These are phyloP conservation scores for Enteromius viviparus DNA, from an alignment of 2,797 vertebrate species.

Conservation along the genomic window DNA sequence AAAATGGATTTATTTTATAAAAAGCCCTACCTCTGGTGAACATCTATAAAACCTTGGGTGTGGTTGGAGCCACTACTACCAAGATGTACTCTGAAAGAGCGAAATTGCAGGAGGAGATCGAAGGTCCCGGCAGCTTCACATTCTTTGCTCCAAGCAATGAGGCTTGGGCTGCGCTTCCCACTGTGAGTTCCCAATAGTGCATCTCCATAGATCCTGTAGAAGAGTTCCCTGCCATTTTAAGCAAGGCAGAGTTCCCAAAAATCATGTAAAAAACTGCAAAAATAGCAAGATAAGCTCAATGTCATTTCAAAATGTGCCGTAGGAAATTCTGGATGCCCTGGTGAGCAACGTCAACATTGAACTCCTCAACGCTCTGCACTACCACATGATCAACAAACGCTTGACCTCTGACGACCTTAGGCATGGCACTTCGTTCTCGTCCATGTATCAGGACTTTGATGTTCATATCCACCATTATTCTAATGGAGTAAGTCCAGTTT, in stretches of 20 bases:
- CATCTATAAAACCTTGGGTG: conserved; percentile 91
- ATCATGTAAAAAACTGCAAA: background rate
- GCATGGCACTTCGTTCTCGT: conserved; percentile 84
- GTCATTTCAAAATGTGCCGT: conserved; percentile 47
- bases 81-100: conserved; percentile 93
- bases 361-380: conserved; percentile 94
- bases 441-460: conserved; percentile 95
- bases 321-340: conserved; percentile 96
- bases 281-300: background rate
- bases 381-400: conserved; percentile 92
- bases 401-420: conserved; percentile 92
- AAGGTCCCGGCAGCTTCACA: conserved; percentile 94
- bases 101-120: conserved; percentile 87
- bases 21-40: conserved; percentile 93
- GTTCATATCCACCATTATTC: conserved; percentile 96
- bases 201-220: conserved; percentile 4
- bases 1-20: conserved; percentile 49
- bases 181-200: conserved; percentile 76
- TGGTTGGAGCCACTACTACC: conserved; percentile 89
- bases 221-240: background rate
- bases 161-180: conserved; percentile 89
- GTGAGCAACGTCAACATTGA: conserved; percentile 99
- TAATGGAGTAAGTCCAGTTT: conserved; percentile 84
- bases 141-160: conserved; percentile 97
- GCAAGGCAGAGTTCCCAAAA: background rate